These are phyloP conservation scores for Coremacera marginata DNA, from an alignment of 2,888 invertebrate species.

Conservation along the genomic window DNA sequence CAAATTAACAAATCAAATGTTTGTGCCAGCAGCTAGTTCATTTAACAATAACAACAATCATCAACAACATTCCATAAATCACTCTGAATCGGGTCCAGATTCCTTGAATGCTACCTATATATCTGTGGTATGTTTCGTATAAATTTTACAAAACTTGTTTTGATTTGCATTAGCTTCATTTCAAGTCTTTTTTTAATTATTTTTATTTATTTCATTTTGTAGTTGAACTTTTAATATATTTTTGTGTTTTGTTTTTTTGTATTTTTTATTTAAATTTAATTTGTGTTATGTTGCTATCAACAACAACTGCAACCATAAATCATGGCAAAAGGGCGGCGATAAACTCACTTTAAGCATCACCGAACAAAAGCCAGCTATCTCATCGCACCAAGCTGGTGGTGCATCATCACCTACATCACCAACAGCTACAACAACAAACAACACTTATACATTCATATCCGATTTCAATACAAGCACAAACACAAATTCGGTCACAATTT, in stretches of 20 bases:
- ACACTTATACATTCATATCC: slow-evolving; percentile 61
- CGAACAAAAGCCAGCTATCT: slow-evolving; percentile 70
- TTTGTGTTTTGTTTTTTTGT: slow-evolving; percentile 52
- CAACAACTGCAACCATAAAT: not conserved
- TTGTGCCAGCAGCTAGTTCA: slow-evolving; percentile 70
- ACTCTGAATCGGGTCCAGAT: slow-evolving; percentile 65
- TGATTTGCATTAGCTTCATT: not conserved
- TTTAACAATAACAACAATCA: slow-evolving; percentile 57
- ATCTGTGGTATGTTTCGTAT: slow-evolving; percentile 76
- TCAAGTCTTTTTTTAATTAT: slow-evolving; percentile 39
- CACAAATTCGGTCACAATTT: slow-evolving; percentile 24
- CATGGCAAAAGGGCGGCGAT: slow-evolving; percentile 74
- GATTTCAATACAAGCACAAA: slow-evolving; percentile 53
- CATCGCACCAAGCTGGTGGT: slow-evolving; percentile 33
- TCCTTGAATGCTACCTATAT: slow-evolving; percentile 78
- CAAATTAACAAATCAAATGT: slow-evolving; percentile 74
- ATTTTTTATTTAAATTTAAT: slow-evolving; percentile 52
- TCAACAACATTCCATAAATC: slow-evolving; percentile 46
- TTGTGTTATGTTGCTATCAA: slow-evolving; percentile 45
- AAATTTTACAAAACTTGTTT: not conserved
- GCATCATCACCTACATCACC: slow-evolving; percentile 36
- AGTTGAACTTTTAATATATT: slow-evolving; percentile 20
- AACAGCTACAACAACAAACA: slow-evolving; percentile 48
- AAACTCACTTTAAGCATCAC: slow-evolving; percentile 77
- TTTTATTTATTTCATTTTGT: slow-evolving; percentile 48